A percentile compares a stretch with the other conserved stretches of the same genome.
phyloP scores from a whole-genome alignment of 2,797 vertebrate genomes.

The Phoebastria nigripes region DNA sequence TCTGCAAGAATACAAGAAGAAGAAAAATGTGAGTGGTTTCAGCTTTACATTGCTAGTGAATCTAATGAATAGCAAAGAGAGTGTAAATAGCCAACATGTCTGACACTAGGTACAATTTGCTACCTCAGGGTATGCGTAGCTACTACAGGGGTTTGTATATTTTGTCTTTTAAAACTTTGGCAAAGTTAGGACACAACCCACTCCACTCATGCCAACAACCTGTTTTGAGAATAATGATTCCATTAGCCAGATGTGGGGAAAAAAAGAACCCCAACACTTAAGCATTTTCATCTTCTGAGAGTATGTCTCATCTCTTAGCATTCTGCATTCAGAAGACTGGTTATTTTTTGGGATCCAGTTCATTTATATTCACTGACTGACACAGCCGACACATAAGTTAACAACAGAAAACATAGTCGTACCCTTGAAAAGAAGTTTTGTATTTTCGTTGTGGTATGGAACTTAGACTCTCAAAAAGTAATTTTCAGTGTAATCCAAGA shows the following conservation, averaged over 20 bases:
- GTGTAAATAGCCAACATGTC: background rate
- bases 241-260: background rate
- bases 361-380: background rate
- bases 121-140: background rate
- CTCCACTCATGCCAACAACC: background rate
- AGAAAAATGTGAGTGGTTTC: conserved; percentile 87
- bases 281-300: background rate
- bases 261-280: background rate
- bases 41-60: background rate
- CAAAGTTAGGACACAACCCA: background rate
- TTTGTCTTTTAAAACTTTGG: background rate
- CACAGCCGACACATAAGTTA: background rate
- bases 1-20: conserved; percentile 90
- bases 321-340: background rate
- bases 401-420: background rate
- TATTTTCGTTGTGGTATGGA: background rate
- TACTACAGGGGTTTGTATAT: background rate
- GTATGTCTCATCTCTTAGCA: background rate
- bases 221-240: background rate
- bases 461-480: background rate
- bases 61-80: background rate
- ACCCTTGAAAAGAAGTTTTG: background rate
- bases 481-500: background rate
- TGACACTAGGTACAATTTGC: background rate
- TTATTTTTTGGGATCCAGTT: background rate